Evolutionary conservation across 2,888 invertebrate species (phyloP), one percentile per base, ranked within the genome.

Genomic region (Lordiphosa andalusiaca): DNA sequence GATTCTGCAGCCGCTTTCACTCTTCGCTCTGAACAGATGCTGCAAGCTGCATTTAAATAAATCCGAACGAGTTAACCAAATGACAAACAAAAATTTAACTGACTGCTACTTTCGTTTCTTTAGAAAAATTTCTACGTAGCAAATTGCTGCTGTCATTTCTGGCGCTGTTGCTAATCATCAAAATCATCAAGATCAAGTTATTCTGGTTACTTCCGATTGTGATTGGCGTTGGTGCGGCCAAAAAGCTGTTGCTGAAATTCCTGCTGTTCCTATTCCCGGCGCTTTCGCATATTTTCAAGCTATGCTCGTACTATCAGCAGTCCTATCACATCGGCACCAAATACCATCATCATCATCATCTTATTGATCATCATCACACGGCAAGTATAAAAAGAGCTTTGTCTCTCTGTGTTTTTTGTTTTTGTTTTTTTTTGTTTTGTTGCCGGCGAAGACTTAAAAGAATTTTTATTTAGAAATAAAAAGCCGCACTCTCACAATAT

Each of bases 261-360:
- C 88, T 96, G 10, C 91, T 96, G 19, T 96, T 96, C 91, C 85
- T 96, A 37, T 95, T 96, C 90, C 96, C 96, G 0, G 95, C 95
- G 0, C 89, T 96, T 63, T 93, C 94, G 53, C 95, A 95, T 86
- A 92, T 96, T 62, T 96, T 96, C 90, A 96, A 95, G 87, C 90
- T 96, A 12, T 96, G 96, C 88, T 94, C 95, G 4, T 94, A 94
- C 91, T 95, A 95, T 82, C 94, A 95, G 70, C 92, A 93, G 74
- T 92, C 92, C 66, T 93, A 92, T 80, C 93, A 94, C 74, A 91
- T 92, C 23, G 53, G 63, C 12, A 93, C 94, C 41, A 95, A 95
- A 85, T 94, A 91, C 81, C 95, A 96, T 87, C 95, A 95, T 76
- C 95, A 95, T 84, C 95, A 95, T 83, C 95, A 95, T 87, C 91